phyloP scores from a whole-genome alignment of 2,113 vertebrate genomes.

The Labeo rohita region DNA sequence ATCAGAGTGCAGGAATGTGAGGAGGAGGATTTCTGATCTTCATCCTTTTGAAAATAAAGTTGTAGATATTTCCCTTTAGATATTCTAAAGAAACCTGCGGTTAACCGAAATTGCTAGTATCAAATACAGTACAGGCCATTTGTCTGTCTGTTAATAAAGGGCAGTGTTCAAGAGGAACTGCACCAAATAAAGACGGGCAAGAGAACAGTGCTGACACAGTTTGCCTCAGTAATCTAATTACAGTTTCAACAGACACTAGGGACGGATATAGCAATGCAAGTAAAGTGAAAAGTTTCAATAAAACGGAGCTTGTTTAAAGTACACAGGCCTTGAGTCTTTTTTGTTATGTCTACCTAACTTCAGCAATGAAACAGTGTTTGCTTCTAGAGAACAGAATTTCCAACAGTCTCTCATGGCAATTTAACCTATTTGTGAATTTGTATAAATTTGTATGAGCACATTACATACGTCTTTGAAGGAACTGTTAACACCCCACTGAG shows the following conservation, averaged over 20 bases:
- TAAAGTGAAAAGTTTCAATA: neutral
- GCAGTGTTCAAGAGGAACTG: neutral
- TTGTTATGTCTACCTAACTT: constrained; percentile 15
- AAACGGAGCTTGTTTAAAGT: constrained; percentile 1
- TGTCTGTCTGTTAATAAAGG: neutral
- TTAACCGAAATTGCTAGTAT: constrained; percentile 30
- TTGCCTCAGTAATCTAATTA: constrained; percentile 53
- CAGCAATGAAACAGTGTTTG: neutral
- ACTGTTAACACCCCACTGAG: neutral
- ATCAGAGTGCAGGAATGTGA: constrained; percentile 6
- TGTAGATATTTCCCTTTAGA: neutral
- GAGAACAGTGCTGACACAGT: constrained; percentile 3
- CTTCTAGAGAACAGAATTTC: neutral
- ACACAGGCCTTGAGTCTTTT: neutral
- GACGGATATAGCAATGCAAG: constrained; percentile 34
- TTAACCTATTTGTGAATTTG: neutral
- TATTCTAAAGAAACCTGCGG: constrained; percentile 10
- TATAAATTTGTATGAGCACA: neutral
- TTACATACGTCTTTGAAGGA: neutral
- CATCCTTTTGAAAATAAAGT: neutral
- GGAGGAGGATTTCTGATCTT: neutral
- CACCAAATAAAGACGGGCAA: constrained; percentile 21
- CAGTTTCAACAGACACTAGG: constrained; percentile 28
- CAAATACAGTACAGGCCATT: constrained; percentile 3
- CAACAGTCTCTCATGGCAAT: neutral